A percentile compares a stretch with the other conserved stretches of the same genome.
These are phyloP conservation scores for Zenarchopterus dispar DNA, from an alignment of 2,797 vertebrate species.

Conservation along the genomic window DNA sequence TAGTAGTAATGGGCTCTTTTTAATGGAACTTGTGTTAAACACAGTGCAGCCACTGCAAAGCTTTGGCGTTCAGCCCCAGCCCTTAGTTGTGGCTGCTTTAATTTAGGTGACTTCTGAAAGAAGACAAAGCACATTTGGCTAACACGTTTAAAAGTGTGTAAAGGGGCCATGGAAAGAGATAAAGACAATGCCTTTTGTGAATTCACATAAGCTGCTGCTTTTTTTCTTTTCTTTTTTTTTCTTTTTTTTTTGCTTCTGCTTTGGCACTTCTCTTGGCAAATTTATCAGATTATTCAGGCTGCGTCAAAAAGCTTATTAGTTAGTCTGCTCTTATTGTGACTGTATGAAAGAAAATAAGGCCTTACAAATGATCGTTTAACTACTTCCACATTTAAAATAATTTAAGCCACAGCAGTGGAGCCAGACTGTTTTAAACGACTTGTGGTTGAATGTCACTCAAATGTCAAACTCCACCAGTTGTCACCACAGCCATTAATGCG, in stretches of 20 bases:
- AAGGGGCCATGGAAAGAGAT: conserved; percentile 44
- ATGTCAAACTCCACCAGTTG: conserved; percentile 50
- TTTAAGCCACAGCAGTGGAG: conserved; percentile 23
- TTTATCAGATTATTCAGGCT: conserved; percentile 43
- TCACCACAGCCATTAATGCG: conserved; percentile 53
- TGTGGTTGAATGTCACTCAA: conserved; percentile 42
- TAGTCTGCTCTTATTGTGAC: conserved; percentile 1
- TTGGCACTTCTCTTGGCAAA: conserved; percentile 35
- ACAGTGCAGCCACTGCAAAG: conserved; percentile 80
- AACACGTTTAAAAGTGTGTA: conserved; percentile 36
- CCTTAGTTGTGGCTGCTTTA: conserved; percentile 79
- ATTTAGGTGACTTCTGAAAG: conserved; percentile 78
- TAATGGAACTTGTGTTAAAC: conserved; percentile 88
- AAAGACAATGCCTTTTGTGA: conserved; percentile 44
- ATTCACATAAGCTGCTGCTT: conserved; percentile 9
- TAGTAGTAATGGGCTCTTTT: conserved; percentile 86
- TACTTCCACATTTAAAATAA: conserved; percentile 8
- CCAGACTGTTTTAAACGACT: conserved; percentile 34
- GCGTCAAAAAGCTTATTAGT: conserved; percentile 12
- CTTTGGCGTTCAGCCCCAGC: conserved; percentile 77
- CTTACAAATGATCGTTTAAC: conserved; percentile 10
- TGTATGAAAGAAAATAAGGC: background rate
- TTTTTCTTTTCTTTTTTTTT: too few relatives aligned
- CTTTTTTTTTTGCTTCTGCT: conserved; percentile 16
- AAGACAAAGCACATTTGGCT: conserved; percentile 68